These are phyloP conservation scores for Anisognathus igniventris DNA, from an alignment of 2,797 vertebrate genomes.

Conservation along the genomic window DNA sequence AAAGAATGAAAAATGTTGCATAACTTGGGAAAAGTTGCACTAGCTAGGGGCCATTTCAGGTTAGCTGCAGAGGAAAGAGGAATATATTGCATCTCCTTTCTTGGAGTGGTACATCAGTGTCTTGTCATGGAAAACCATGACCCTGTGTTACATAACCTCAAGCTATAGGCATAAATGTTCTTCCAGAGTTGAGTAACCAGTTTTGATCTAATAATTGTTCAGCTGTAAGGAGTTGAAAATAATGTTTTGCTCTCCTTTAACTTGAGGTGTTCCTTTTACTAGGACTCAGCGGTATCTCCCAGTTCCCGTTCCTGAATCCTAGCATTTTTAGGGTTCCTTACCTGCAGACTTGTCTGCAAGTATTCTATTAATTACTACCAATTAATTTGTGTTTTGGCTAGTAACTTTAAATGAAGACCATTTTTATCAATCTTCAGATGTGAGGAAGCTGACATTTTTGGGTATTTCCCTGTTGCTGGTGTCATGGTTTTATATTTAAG, in stretches of 20 bases:
- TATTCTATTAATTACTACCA: not conserved
- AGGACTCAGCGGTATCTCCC: not conserved
- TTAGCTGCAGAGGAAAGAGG: not conserved
- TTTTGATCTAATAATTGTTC: not conserved
- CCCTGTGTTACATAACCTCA: not conserved
- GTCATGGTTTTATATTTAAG: not conserved
- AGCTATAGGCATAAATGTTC: not conserved
- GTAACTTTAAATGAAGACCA: not conserved
- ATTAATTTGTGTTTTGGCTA: not conserved
- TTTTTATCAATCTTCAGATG: not conserved
- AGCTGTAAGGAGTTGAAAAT: not conserved
- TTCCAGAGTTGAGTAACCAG: not conserved
- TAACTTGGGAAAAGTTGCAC: not conserved
- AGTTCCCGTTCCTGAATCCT: not conserved
- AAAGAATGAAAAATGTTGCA: not conserved
- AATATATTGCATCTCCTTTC: not conserved
- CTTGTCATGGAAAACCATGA: not conserved
- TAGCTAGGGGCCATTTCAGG: not conserved
- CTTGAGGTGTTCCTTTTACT: not conserved
- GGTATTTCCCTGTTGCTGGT: not conserved
- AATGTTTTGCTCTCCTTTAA: not conserved
- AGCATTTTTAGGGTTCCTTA: not conserved
- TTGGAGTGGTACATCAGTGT: not conserved
- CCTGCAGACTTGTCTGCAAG: not conserved
- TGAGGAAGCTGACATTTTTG: not conserved